phyloP scores from a whole-genome alignment of 2,797 vertebrate genomes.

The Pseudocheirus occidentalis region DNA sequence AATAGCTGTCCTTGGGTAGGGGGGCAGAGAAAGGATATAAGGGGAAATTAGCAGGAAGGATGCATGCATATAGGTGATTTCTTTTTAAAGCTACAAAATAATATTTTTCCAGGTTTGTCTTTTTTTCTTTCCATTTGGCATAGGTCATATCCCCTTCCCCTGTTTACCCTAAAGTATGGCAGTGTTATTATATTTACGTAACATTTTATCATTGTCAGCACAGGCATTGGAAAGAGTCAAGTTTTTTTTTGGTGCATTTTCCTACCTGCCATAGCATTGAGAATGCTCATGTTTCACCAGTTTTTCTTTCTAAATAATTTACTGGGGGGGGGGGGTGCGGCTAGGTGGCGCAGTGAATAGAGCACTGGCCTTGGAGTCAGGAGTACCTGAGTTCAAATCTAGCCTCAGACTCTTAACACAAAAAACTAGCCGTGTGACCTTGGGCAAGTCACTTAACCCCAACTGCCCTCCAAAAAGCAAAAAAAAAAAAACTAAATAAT shows the following conservation, averaged over 20 bases:
- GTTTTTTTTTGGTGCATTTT: conserved; percentile 39
- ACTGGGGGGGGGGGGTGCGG: no score
- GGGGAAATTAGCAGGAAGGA: not conserved
- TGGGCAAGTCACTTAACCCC: no score
- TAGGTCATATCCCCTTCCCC: conserved; percentile 62
- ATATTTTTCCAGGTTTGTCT: conserved; percentile 59
- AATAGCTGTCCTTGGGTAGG: conserved; percentile 21
- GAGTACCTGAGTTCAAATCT: no score
- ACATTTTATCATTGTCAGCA: conserved; percentile 60
- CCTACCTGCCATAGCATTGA: not conserved
- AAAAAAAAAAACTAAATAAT: no score
- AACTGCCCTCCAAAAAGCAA: no score
- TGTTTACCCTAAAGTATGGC: conserved; percentile 61
- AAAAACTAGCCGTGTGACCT: no score
- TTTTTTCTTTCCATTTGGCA: conserved; percentile 60
- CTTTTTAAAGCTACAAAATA: conserved; percentile 44
- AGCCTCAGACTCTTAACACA: no score
- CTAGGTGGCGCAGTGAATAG: no score
- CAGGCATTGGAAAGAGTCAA: conserved; percentile 56
- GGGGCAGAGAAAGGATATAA: conserved; percentile 19
- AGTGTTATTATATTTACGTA: conserved; percentile 57
- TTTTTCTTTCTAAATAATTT: conserved; percentile 9
- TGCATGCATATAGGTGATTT: not conserved
- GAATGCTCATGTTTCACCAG: conserved; percentile 38
- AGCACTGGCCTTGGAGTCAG: no score